These are phyloP conservation scores for Ormyrus labotus DNA, from an alignment of 2,888 invertebrate species.

Conservation along the genomic window DNA sequence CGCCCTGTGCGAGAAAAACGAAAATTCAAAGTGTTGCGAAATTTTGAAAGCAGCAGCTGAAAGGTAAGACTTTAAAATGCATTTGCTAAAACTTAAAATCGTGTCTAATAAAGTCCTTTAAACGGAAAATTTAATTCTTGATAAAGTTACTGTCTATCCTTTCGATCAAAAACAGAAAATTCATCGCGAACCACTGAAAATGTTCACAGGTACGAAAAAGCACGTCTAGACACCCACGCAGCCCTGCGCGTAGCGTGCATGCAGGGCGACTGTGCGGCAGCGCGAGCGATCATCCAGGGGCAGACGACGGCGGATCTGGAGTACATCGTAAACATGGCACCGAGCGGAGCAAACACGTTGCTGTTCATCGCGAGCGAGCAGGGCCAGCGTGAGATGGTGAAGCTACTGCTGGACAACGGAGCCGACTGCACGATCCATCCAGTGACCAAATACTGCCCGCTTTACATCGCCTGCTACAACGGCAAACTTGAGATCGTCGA, in stretches of 20 bases:
- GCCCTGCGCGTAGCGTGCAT: constrained; percentile 86
- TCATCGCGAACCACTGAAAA: background rate
- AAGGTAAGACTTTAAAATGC: constrained; percentile 65
- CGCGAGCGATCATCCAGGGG: constrained; percentile 82
- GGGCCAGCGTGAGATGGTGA: constrained; percentile 87
- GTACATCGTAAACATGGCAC: constrained; percentile 89
- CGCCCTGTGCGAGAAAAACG: constrained; percentile 83
- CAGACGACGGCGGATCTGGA: constrained; percentile 81
- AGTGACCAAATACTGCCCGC: constrained; percentile 93
- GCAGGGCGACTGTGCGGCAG: constrained; percentile 83
- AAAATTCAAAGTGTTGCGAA: constrained; percentile 81
- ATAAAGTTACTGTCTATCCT: too few species aligned
- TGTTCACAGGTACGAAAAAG: constrained; percentile 79
- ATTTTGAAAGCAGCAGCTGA: constrained; percentile 83
- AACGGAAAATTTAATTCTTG: background rate
- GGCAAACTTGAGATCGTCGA: constrained; percentile 88
- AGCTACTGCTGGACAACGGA: constrained; percentile 86
- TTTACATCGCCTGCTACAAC: constrained; percentile 93
- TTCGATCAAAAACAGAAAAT: background rate
- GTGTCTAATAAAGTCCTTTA: too few species aligned
- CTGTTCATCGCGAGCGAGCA: constrained; percentile 93
- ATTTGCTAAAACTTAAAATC: too few species aligned
- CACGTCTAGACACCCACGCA: constrained; percentile 84
- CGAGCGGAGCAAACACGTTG: constrained; percentile 91
- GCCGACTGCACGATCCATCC: constrained; percentile 94